A percentile compares a stretch with the other conserved stretches of the same genome.
These are phyloP conservation scores for Trogon surrucura DNA, from an alignment of 2,113 vertebrate genomes.

Conservation along the genomic window DNA sequence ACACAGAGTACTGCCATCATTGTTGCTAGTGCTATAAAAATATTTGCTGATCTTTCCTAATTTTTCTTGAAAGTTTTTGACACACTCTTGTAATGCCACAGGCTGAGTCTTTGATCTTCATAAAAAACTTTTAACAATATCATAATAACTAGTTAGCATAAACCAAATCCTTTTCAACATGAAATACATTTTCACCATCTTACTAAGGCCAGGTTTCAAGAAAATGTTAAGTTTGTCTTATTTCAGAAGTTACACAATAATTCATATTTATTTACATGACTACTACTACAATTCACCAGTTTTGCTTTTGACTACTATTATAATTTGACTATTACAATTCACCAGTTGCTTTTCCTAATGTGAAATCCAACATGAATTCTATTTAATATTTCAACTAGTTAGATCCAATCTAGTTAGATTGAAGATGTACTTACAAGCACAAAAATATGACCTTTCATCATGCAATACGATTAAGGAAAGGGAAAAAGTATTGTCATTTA, in stretches of 20 bases:
- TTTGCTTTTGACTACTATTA: background rate
- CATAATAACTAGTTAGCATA: background rate
- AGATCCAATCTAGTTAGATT: background rate
- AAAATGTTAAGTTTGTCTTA: background rate
- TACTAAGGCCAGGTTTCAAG: background rate
- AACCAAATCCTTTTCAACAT: background rate
- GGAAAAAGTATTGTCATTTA: background rate
- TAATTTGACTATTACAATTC: background rate
- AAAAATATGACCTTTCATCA: background rate
- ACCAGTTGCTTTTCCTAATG: background rate
- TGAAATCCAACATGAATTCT: background rate
- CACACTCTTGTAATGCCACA: background rate
- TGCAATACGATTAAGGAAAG: background rate
- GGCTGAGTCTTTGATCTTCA: conserved; percentile 20
- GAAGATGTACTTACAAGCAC: background rate
- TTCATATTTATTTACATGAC: background rate
- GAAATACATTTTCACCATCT: background rate
- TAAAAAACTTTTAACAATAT: background rate
- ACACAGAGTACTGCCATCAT: background rate
- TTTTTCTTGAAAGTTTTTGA: conserved; percentile 14
- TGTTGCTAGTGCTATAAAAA: background rate
- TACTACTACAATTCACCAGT: background rate
- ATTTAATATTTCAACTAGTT: background rate
- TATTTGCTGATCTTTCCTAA: background rate
- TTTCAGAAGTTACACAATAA: background rate